phyloP scores from a whole-genome alignment of 1,140 invertebrate genomes.

The Leptoteleia sp. region DNA sequence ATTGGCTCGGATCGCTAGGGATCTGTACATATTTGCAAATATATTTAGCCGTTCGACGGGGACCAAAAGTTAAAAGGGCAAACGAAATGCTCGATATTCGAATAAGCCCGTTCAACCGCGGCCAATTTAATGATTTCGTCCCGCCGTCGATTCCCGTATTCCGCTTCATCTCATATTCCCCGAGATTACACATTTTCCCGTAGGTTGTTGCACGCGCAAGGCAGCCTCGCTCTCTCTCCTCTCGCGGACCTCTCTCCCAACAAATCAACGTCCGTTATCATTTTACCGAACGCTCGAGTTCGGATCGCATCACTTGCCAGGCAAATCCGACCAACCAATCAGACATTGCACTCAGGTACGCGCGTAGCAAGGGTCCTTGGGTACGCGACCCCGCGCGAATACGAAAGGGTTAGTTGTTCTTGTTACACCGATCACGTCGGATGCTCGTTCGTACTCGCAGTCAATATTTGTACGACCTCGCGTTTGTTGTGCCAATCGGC shows the following conservation, averaged over 20 bases:
- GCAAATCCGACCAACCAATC: slow-evolving; percentile 63
- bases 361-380: slow-evolving; percentile 44
- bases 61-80: slow-evolving; percentile 77
- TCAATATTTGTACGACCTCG: slow-evolving; percentile 25
- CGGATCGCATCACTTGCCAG: slow-evolving; percentile 3
- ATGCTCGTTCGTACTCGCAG: slow-evolving; percentile 34
- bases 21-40: too few relatives aligned
- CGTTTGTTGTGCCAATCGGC: slow-evolving; percentile 24
- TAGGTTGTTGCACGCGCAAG: not conserved
- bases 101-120: slow-evolving; percentile 71
- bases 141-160: not conserved
- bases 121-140: slow-evolving; percentile 74
- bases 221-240: too few relatives aligned
- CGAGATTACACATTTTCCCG: not conserved
- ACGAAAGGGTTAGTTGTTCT: slow-evolving; percentile 63
- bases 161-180: too few relatives aligned
- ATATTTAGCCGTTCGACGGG: too few relatives aligned
- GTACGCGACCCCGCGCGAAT: slow-evolving; percentile 16
- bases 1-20: too few relatives aligned
- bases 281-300: not conserved
- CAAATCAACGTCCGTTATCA: not conserved
- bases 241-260: too few relatives aligned
- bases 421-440: slow-evolving; percentile 61
- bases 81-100: slow-evolving; percentile 72
- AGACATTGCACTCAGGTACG: slow-evolving; percentile 66